These are phyloP conservation scores for Malurus melanocephalus DNA, from an alignment of 2,113 vertebrate genomes.

Conservation along the genomic window DNA sequence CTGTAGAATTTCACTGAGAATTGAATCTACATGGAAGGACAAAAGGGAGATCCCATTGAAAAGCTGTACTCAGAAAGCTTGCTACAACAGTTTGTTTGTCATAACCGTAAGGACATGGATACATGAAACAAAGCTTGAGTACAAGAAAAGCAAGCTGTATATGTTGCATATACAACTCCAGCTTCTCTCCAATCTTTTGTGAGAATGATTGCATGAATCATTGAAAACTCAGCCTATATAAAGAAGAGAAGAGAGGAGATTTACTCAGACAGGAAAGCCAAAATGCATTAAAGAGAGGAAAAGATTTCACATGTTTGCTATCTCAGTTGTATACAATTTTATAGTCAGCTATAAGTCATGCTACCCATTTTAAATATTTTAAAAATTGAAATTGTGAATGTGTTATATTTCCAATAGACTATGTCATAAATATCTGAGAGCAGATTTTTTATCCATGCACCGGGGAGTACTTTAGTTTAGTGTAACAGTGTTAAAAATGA, in stretches of 20 bases:
- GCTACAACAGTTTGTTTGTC: background rate
- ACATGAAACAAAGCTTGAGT: background rate
- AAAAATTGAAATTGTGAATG: background rate
- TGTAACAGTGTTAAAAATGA: background rate
- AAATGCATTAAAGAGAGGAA: background rate
- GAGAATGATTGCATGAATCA: background rate
- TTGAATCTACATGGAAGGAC: background rate
- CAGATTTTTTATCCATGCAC: background rate
- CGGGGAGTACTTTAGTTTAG: background rate
- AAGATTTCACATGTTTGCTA: background rate
- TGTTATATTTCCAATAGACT: background rate
- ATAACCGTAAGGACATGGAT: background rate
- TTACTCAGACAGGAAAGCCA: background rate
- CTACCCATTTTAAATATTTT: background rate
- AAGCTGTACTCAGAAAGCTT: background rate
- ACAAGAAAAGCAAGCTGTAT: background rate
- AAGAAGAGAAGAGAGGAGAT: background rate
- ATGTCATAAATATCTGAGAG: background rate
- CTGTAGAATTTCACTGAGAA: background rate
- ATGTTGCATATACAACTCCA: background rate
- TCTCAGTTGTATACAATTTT: background rate
- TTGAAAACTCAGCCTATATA: background rate
- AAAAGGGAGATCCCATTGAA: background rate
- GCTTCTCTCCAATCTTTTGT: background rate
- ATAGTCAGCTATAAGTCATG: background rate